Base-by-base conservation (phyloP, 1,140 invertebrate species). In the Ruditapes philippinarum region DNA sequence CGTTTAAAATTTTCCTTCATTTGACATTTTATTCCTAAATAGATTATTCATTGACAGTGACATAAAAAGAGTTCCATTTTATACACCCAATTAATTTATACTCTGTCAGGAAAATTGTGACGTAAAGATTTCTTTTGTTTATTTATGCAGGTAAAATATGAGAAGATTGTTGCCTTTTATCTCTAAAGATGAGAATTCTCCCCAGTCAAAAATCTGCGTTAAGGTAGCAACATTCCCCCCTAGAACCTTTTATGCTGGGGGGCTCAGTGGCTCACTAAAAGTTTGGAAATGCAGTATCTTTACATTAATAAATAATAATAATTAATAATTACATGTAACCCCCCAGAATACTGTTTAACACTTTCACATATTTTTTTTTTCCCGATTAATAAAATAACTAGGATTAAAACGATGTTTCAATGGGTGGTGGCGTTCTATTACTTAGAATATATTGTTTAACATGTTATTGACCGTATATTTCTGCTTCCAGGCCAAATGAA, bases 201-300 rank as follows among this genome's bases (percentile, higher is more conserved):
- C 31, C 49, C 73, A 68, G 19, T 60, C 31, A 19, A 36, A 62
- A 38, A 76, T 86, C 68, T 70, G 38, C 65, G 73, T 76, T 86
- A 86, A 86, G 83, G 83, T 86, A 86, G 83, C 42, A n/a, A 62
- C 14, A 45, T 7, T n/a, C 68, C 51, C 81, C 45, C 40, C 33
- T 68, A 42, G 76, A 31, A 45, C 74, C n/a, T 31, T 28, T 78
- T 57, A 17, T 17, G 1, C 28, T 7, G 40, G 65, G 62, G 74
- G 65, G 33, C 40, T 33, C 28, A 38, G 74, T 86, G 89, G 89
- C 84, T 81, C 40, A 86, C 84, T 90, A 51, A 78, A 76, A 87
- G 78, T 84, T 86, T 90, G 76, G 89, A 86, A 57, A 90, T 90
- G 85, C 89, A 81, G 84, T 90, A 85, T 90, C 68, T 81, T 65